Base-by-base conservation (phyloP, 2,797 vertebrate species). In the Limosa lapponica region DNA sequence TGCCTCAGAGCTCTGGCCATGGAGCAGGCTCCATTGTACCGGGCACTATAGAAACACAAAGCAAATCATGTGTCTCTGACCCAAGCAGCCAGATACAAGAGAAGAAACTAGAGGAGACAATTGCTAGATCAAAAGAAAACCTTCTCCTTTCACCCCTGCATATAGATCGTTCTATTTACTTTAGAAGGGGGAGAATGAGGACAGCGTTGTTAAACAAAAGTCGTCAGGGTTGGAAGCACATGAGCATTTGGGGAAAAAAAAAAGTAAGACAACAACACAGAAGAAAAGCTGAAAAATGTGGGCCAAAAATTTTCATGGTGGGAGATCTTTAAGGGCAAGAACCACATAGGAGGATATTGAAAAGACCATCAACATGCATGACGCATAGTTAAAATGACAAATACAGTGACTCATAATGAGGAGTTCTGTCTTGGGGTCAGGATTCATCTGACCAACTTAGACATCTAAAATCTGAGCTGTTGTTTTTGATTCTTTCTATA, bases 41-140 rank as follows among this genome's bases (percentile, higher is more conserved):
- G 67, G 39, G 37, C 48, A 77, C 36, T 82, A 64, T 3, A 77
- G 75, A 94, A 91, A 89, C 59, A 94, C 59, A 95, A 89, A 90
- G 78, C 28, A 85, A 92, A 93, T 58, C 74, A 44, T 49, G 77
- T 75, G 67, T 58, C 28, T 87, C 77, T 96, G 95, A 95, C 85
- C 85, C 73, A 78, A 87, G 77, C 66, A 91, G 39, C 32, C 70
- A 92, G 51, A 92, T 59, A 87, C 67, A 93, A 88, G 69, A 92
- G 55, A 77, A 89, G 18, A 92, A 92, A 93, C 78, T 61, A 71
- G 81, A 89, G 54, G 55, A 93, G 36, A 52, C 0, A 3, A 82
- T n/a, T 84, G 36, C n/a, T 79, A 41, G 39, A 89, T 87, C 73
- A 89, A 93, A 97, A 88, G 66, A 75, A 95, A 95, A 90, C 58